phyloP scores from a whole-genome alignment of 1,140 invertebrate species.

The Cataglyphis hispanica region DNA sequence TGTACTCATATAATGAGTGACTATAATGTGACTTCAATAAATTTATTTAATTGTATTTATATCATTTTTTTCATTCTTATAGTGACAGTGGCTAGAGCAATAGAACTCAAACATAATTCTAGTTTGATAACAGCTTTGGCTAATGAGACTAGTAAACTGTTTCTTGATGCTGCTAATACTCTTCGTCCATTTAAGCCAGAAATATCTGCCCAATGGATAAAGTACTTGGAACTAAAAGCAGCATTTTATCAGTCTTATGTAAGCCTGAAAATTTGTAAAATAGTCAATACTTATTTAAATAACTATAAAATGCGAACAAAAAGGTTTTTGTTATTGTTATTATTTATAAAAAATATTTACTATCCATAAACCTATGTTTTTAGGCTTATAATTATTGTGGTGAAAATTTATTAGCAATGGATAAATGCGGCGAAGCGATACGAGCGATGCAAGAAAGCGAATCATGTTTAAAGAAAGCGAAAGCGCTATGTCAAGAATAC shows the following conservation, averaged over 20 bases:
- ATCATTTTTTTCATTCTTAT: constrained; percentile 58
- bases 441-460: constrained; percentile 89
- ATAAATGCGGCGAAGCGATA: constrained; percentile 92
- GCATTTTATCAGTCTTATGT: constrained; percentile 90
- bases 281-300: background rate
- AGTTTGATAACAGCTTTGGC: constrained; percentile 89
- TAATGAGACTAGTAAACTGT: constrained; percentile 90
- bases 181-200: constrained; percentile 87
- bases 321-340: constrained; percentile 2
- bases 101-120: constrained; percentile 90
- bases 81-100: constrained; percentile 91
- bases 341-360: background rate
- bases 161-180: constrained; percentile 88
- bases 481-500: constrained; percentile 88
- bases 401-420: constrained; percentile 89
- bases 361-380: constrained; percentile 35
- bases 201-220: constrained; percentile 89
- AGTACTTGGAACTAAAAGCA: constrained; percentile 90
- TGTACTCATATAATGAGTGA: constrained; percentile 38
- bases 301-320: background rate
- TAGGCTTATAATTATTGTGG: constrained; percentile 91
- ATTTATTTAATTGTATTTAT: constrained; percentile 1
- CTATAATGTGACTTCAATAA: background rate
- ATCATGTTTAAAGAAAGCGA: constrained; percentile 87
- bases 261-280: constrained; percentile 75